phyloP scores from a whole-genome alignment of 2,797 vertebrate genomes.

The Arrhamphus sclerolepis region DNA sequence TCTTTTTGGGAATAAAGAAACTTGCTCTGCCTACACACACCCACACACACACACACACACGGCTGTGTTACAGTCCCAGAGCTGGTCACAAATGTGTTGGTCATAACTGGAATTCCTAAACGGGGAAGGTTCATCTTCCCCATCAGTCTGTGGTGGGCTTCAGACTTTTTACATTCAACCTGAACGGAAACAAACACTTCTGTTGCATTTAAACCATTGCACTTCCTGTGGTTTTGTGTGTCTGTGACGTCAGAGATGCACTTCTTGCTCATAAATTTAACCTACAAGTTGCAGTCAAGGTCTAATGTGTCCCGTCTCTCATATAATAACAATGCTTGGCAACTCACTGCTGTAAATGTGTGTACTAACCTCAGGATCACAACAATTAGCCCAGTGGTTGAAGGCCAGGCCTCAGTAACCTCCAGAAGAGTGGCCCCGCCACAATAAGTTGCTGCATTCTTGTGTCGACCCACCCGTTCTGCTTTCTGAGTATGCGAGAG shows the following conservation, averaged over 20 bases:
- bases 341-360: not conserved
- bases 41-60: not conserved
- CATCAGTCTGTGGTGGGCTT: constrained; percentile 15
- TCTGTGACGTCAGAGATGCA: constrained; percentile 1
- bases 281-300: not conserved
- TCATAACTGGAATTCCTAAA: constrained; percentile 61
- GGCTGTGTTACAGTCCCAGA: constrained; percentile 15
- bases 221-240: constrained; percentile 35
- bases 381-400: constrained; percentile 38
- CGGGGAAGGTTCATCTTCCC: constrained; percentile 22
- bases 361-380: not conserved
- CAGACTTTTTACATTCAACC: constrained; percentile 33
- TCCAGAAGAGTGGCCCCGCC: constrained; percentile 37
- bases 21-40: not conserved
- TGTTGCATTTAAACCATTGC: constrained; percentile 37
- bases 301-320: not conserved
- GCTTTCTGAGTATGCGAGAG: constrained; percentile 29
- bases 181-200: constrained; percentile 42
- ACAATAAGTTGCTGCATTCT: constrained; percentile 50
- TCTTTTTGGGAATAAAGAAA: not conserved
- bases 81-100: constrained; percentile 15
- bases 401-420: constrained; percentile 39
- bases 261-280: constrained; percentile 8
- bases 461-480: constrained; percentile 45
- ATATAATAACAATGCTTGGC: not conserved